Evolutionary conservation across 2,797 vertebrate genomes (phyloP), one percentile per base, ranked within the genome.

Genomic region (Hypotaenidia okinawae): DNA sequence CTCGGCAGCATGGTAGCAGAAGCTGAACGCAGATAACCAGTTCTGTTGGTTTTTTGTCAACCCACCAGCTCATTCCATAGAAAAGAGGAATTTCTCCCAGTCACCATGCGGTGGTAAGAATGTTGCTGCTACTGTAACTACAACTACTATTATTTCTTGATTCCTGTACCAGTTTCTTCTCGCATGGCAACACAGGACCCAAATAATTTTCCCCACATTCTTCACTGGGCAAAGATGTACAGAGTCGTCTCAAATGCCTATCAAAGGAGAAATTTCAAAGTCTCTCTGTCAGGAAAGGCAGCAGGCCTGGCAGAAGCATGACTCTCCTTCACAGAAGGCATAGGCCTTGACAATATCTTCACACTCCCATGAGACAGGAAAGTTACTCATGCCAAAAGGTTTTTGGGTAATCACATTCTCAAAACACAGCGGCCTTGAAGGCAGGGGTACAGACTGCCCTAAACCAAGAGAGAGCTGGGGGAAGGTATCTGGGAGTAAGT

Each of bases 251-350:
- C 45, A 39, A 90, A 47, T 19, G 51, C 75, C 74, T 19, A 72
- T 45, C 75, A 90, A 91, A 70, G 45, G 30, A 66, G 58, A 82
- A 27, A 91, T 87, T 90, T 82, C 77, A 75, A 94, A 96, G 84
- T 7, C 7, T 66, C 43, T 45, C 43, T 45, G 43, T 19, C 18
- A 9, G 43, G 43, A 18, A 45, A 45, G 43, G 43, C 43, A 45
- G 43, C 43, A 45, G 43, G 43, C 43, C 43, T 45, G 43, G 17
- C 43, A 45, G 17, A 8, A 45, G 16, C 43, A 17, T 45, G 43
- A 19, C 17, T 45, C 17, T 45, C 43, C 43, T 19, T 19, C 43
- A 45, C 17, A 45, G 43, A 19, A 45, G 43, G 43, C 43, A 45
- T 10, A 45, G 43, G 43, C 43, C 43, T 45, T 45, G 43, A 45